These are phyloP conservation scores for Acropternis orthonyx DNA, from an alignment of 2,797 vertebrate genomes.

Conservation along the genomic window DNA sequence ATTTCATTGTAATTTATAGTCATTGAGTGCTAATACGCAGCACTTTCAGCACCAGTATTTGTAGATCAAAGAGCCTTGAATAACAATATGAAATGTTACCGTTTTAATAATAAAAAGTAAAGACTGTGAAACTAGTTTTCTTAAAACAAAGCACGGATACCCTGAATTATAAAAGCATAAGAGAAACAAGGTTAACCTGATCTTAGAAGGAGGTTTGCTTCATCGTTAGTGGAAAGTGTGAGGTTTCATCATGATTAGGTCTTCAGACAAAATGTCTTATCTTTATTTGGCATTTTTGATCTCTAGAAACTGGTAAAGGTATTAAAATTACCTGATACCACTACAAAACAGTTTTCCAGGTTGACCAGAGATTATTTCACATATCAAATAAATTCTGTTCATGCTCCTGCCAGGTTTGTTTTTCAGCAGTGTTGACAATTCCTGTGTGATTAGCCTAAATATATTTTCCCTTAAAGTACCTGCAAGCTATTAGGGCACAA, in stretches of 20 bases:
- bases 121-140: not conserved
- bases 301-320: not conserved
- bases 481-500: not conserved
- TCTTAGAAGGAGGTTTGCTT: not conserved
- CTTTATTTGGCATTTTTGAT: not conserved
- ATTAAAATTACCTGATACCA: not conserved
- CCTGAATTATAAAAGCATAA: not conserved
- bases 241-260: not conserved
- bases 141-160: not conserved
- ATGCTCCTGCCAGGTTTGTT: not conserved
- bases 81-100: not conserved
- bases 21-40: not conserved
- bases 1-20: not conserved
- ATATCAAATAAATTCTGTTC: not conserved
- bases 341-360: not conserved
- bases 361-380: not conserved
- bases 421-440: not conserved
- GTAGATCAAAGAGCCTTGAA: not conserved
- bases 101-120: not conserved
- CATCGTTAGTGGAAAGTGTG: not conserved
- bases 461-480: not conserved
- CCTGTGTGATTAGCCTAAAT: not conserved
- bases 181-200: not conserved
- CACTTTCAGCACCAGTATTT: not conserved
- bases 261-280: not conserved